Evolutionary conservation across 2,113 vertebrate species (phyloP), one percentile per base, ranked within the genome.

Genomic region (Zosterops lateralis): DNA sequence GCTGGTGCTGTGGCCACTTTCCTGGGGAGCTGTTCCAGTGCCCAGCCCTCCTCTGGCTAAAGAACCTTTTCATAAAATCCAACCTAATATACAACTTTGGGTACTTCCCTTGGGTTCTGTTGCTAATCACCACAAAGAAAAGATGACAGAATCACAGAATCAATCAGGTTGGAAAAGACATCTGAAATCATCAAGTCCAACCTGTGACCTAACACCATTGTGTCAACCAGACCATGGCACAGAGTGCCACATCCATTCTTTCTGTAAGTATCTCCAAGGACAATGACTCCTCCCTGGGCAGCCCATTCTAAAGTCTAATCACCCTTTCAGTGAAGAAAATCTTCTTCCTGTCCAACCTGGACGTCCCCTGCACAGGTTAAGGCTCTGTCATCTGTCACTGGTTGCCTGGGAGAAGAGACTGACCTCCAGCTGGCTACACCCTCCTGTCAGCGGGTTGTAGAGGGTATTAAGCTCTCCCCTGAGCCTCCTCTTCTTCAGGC

Each of bases 321-420:
- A 36, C 6, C 20, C 32, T 21, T 45, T 36, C 57, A 15, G 16
- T 60, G 54, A 42, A 70, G 15, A 60, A 82, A 51, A 61, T 36
- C 25, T 44, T 51, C 45, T 31, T 51, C 10, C 34, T 51, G 12
- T 82, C 45, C 25, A 31, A 10, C 10, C 25, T 60, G 36, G 51
- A 44, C 12, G 12, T 29, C 10, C 4, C 8, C 25, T 10, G 8
- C 15, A 50, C 9, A 61, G 16, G 16, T 16, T 31, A 44, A 8
- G 8, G 3, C 47, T 61, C 31, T 19, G 12, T 51, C 4, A 6
- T 51, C 4, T 29, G 8, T 42, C 0, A 0, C 66, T 71, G 6
- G 15, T 31, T 82, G 25, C 16, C 36, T 61, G 36, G 36, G 19
- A 82, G 16, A 71, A 61, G 31, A 51, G 6, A 61, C 11, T 1